phyloP scores from a whole-genome alignment of 2,113 vertebrate species.

The Tachysurus vachellii region DNA sequence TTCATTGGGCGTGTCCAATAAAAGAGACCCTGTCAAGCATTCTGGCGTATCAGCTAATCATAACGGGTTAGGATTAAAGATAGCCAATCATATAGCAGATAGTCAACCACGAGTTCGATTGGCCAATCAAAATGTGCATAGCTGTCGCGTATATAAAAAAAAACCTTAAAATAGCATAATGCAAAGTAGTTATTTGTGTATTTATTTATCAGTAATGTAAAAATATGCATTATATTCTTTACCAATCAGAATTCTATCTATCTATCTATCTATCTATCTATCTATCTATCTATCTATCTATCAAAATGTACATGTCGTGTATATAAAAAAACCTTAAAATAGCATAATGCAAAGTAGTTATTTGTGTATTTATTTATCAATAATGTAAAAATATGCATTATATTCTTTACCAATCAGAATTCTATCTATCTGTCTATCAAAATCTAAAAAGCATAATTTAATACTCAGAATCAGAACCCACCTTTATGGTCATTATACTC shows the following conservation, averaged over 20 bases:
- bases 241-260: background rate
- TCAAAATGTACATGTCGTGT: too few species aligned
- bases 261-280: background rate
- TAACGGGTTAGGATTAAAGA: background rate
- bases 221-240: background rate
- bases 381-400: background rate
- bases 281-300: background rate
- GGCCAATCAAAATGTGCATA: background rate
- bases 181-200: too few species aligned
- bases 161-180: too few species aligned
- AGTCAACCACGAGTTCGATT: background rate
- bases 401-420: background rate
- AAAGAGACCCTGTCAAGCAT: background rate
- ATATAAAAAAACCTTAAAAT: too few species aligned
- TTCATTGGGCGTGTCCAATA: background rate
- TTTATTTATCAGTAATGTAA: background rate
- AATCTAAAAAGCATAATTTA: too few species aligned
- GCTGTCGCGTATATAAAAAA: background rate
- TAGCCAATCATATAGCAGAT: background rate
- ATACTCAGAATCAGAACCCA: too few species aligned
- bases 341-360: too few species aligned
- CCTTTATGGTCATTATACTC: too few species aligned
- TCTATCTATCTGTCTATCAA: background rate
- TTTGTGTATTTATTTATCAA: too few species aligned
- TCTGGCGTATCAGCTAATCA: background rate